Base-by-base conservation (phyloP, 2,888 invertebrate species). In the Epistrophella euchroma region DNA sequence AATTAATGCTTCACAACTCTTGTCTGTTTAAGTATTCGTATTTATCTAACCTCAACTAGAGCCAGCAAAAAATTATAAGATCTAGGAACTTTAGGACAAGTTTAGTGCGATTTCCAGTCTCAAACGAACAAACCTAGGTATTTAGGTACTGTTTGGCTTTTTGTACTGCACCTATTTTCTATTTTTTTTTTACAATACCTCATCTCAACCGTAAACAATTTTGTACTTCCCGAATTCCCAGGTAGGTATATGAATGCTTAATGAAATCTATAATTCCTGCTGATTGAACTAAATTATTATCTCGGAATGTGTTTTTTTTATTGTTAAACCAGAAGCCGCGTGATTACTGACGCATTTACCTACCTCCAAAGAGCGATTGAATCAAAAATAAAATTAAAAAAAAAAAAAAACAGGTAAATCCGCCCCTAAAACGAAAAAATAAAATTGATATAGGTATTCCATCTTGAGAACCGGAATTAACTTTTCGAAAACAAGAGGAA, bases 321-420 rank as follows among this genome's bases (percentile, higher is more conserved):
- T 52, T 15, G 66, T n/a, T n/a, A n/a, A 80, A 37, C 75, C 80
- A 84, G 45, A 75, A 75, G 45, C 84, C 79, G 79, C 79, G 50
- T 76, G 84, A 80, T 85, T 52, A 52, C 76, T 85, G 84, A 80
- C 84, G 80, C 72, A 85, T 70, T 70, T 74, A 17, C 45, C 37
- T 74, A 17, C 45, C 37, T n/a, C 22, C 35, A 40, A 52, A 52
- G 52, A 66, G 0, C 32, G 5, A 35, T 35, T 50, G 19, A 47
- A 45, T 64, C 28, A 50, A 19, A 22, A 56, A 4, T 22, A 25
- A 15, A 72, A 13, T 3, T 25, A 70, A 52, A 52, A 55, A 64
- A 19, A 76, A 64, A 66, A 47, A 66, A 50, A 60, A 58, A 56
- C 52, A 80, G 17, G 50, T 71, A 75, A 85, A 64, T 71, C 74